Conservation (phyloP, 2,113 vertebrate species). For the Burhinus bistriatus region DNA sequence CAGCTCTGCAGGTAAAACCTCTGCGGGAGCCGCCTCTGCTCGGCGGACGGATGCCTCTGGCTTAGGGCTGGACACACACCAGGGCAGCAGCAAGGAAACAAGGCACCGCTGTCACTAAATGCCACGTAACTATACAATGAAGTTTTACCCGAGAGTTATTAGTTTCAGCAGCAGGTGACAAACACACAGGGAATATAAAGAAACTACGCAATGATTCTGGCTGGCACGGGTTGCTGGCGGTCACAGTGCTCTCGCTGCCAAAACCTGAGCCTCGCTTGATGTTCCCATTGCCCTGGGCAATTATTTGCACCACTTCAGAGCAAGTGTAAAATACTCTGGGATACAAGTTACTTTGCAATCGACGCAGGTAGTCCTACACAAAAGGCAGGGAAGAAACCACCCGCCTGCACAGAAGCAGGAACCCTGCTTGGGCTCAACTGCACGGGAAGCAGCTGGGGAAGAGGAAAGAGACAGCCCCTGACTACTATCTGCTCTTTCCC, state of each 20-base stretch:
- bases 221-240: too few relatives aligned
- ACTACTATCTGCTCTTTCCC: not conserved
- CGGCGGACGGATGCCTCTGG: fast-evolving
- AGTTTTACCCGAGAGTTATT: not conserved
- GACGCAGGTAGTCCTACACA: too few relatives aligned
- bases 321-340: too few relatives aligned
- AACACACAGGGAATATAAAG: not conserved
- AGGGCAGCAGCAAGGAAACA: not conserved
- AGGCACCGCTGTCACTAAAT: not conserved
- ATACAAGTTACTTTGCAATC: not conserved
- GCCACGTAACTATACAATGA: fast-evolving
- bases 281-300: not conserved
- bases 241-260: not conserved
- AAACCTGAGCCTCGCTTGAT: not conserved
- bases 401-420: not conserved
- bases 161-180: not conserved
- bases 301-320: not conserved
- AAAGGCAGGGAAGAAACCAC: not conserved
- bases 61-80: not conserved
- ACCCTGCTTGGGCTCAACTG: too few relatives aligned
- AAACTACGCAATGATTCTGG: not conserved
- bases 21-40: fast-evolving
- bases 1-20: not conserved
- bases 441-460: not conserved
- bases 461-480: not conserved